Evolutionary conservation across 2,797 vertebrate genomes (phyloP), one percentile per base, ranked within the genome.

Genomic region (Chaetodon trifasciatus): DNA sequence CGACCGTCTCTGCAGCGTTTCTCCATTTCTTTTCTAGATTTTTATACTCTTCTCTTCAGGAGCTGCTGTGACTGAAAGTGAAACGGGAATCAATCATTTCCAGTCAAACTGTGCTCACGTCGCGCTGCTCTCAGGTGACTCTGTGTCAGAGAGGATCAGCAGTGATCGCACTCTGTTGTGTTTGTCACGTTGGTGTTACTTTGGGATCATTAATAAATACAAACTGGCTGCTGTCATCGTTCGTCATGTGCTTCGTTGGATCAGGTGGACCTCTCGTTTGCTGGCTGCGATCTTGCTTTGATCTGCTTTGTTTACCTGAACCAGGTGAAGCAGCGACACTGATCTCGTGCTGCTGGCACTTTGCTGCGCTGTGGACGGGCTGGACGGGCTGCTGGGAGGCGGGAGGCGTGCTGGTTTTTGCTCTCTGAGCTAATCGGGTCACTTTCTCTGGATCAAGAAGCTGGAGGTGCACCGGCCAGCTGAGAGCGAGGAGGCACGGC

Each of bases 391-490:
- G 17, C 53, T 37, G 42, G 6, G 4, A 57, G 17, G 46, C 35
- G 35, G 64, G 44, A 28, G 19, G 32, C 15, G 10, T 47, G 17
- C 17, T 17, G 15, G 19, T 66, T 11, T 46, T 13, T 16, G 23
- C 49, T 39, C 37, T 64, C 28, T 9, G 5, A 32, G 40, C 62
- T 78, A 74, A 85, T 79, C 55, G 40, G 85, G 69, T 86, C 72
- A 76, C 70, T 88, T 83, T 86, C 84, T 82, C 50, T 65, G 63
- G 68, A 79, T 85, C 50, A 68, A 72, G 76, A 49, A 64, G 62
- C 70, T 62, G 0, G 11, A 74, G 28, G 55, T 64, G 65, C 77
- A 78, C 77, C 40, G 75, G 56, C 57, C 55, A 4, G 44, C 68
- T 46, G 67, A 69, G 66, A 58, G 56, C 5, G 35, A 32, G 24